A percentile compares a stretch with the other conserved stretches of the same genome.
These are phyloP conservation scores for Callionymus lyra DNA, from an alignment of 2,113 vertebrate genomes.

Conservation along the genomic window DNA sequence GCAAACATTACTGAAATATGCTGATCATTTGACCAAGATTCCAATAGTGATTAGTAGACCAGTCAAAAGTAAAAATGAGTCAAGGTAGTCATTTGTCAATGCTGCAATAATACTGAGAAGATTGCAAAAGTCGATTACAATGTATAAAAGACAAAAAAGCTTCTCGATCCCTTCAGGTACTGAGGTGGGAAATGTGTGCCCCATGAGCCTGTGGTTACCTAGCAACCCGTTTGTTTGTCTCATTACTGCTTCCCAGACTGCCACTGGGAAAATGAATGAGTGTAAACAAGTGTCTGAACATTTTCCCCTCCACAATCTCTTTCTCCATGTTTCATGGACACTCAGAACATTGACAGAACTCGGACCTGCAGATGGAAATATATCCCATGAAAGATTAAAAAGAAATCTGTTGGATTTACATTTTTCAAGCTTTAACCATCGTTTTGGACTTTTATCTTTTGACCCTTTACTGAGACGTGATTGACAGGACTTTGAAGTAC, in stretches of 20 bases:
- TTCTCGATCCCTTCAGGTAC: too few species aligned
- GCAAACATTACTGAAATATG: too few species aligned
- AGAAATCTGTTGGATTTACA: conserved; percentile 1
- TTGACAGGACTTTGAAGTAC: neutral
- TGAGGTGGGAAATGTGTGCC: conserved; percentile 2
- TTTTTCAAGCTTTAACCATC: conserved; percentile 1
- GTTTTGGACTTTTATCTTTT: neutral
- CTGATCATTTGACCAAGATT: too few species aligned
- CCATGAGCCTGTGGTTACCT: conserved; percentile 29
- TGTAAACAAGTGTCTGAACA: conserved; percentile 43
- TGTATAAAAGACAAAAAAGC: too few species aligned
- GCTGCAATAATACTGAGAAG: too few species aligned
- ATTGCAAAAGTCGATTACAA: too few species aligned
- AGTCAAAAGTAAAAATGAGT: too few species aligned
- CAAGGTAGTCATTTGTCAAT: too few species aligned
- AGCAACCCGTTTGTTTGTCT: conserved; percentile 40
- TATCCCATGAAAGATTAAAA: too few species aligned
- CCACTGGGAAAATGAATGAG: conserved; percentile 25
- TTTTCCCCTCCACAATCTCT: conserved; percentile 1
- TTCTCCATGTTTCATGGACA: neutral
- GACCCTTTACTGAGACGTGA: neutral
- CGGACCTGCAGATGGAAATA: too few species aligned
- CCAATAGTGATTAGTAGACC: too few species aligned
- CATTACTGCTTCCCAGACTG: conserved; percentile 16
- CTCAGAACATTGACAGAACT: too few species aligned